phyloP scores from a whole-genome alignment of 23 tunicate species.

The Trididemnum miniatum region DNA sequence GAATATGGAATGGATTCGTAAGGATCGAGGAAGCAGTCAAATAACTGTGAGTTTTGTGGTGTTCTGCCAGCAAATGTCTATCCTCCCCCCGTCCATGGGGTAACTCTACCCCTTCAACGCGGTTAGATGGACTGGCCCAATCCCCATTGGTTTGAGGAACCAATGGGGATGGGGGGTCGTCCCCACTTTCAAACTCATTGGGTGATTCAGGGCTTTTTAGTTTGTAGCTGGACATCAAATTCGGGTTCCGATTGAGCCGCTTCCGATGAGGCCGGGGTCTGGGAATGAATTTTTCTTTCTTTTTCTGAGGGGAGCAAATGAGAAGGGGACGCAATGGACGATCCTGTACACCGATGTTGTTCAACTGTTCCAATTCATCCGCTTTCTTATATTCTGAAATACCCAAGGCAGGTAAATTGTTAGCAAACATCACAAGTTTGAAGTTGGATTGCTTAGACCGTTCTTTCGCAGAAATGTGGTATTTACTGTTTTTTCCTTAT shows the following conservation, averaged over 20 bases:
- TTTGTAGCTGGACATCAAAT: conserved; percentile 25
- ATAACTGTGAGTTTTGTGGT: conserved; percentile 22
- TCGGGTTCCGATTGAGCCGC: conserved; percentile 19
- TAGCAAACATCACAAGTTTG: not conserved
- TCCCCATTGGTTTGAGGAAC: not conserved
- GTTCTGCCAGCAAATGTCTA: not conserved
- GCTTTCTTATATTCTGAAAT: conserved; percentile 35
- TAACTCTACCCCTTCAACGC: not conserved
- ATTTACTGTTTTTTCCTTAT: no score
- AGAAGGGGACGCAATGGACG: conserved; percentile 26
- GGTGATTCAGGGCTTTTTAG: not conserved
- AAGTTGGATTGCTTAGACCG: not conserved
- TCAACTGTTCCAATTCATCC: conserved; percentile 11
- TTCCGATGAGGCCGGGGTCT: not conserved
- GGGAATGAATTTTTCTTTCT: no score
- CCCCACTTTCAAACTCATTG: no score
- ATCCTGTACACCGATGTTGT: not conserved
- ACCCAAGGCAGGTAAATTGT: not conserved
- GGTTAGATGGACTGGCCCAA: not conserved
- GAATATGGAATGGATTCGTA: conserved; percentile 1
- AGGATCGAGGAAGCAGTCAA: conserved; percentile 33
- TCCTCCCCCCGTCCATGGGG: not conserved
- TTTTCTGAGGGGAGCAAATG: conserved; percentile 23
- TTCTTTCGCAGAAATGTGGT: not conserved
- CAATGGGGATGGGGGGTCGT: not conserved